phyloP scores from a whole-genome alignment of 1,140 invertebrate genomes.

The Campoletis sonorensis region DNA sequence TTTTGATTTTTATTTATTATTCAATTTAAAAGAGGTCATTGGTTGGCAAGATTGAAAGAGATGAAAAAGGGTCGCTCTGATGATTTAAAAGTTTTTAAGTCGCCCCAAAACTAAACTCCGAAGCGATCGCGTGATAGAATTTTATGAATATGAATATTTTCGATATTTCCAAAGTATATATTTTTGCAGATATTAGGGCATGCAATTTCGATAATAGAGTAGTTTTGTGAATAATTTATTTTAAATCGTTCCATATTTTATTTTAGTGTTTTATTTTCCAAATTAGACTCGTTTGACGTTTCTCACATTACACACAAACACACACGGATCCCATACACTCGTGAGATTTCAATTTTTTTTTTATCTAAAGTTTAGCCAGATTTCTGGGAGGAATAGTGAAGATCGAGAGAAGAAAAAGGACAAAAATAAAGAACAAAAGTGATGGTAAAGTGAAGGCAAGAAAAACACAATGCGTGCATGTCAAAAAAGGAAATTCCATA shows the following conservation, averaged over 20 bases:
- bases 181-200: conserved; percentile 17
- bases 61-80: too few species aligned
- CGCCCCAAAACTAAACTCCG: background rate
- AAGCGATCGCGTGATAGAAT: background rate
- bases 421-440: background rate
- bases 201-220: conserved; percentile 36
- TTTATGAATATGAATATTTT: background rate
- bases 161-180: background rate
- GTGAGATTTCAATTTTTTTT: background rate
- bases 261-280: conserved; percentile 2
- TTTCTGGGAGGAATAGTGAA: background rate
- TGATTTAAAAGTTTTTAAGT: background rate
- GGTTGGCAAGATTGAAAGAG: too few species aligned
- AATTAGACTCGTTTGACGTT: background rate
- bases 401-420: background rate
- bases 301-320: too few species aligned
- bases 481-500: conserved; percentile 7
- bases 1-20: too few species aligned
- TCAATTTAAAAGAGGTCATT: too few species aligned
- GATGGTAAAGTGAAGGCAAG: background rate
- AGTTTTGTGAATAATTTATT: conserved; percentile 42
- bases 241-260: conserved; percentile 21
- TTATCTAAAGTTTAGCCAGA: background rate
- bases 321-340: background rate
- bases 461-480: conserved; percentile 9